phyloP scores from a whole-genome alignment of 2,113 vertebrate species.

The Brienomyrus brachyistius region DNA sequence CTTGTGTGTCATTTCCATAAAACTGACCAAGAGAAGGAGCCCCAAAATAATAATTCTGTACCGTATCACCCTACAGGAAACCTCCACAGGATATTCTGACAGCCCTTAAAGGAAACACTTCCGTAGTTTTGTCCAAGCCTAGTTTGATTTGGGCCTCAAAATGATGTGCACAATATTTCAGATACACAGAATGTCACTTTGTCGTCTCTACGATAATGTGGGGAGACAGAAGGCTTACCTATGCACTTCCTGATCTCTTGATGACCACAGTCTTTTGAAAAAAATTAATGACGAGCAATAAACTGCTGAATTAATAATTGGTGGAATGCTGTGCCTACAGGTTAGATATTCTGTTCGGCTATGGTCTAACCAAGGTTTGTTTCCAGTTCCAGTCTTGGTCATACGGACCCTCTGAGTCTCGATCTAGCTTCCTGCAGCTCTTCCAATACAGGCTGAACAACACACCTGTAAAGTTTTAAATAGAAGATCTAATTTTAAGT shows the following conservation, averaged over 20 bases:
- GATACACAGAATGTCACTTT: neutral
- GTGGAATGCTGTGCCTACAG: neutral
- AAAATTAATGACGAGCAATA: constrained; percentile 54
- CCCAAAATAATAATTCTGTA: neutral
- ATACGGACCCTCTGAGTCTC: neutral
- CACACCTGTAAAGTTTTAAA: neutral
- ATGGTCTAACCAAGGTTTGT: neutral
- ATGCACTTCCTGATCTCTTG: constrained; percentile 54
- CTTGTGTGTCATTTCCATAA: constrained; percentile 11
- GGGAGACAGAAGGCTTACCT: constrained; percentile 27
- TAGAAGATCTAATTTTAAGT: constrained; percentile 14
- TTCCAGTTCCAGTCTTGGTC: neutral
- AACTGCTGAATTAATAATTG: constrained; percentile 31
- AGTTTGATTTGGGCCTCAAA: neutral
- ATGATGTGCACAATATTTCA: neutral
- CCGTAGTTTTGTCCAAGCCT: neutral
- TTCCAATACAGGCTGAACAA: neutral
- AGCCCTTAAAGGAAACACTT: neutral
- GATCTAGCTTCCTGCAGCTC: neutral
- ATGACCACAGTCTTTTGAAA: constrained; percentile 32
- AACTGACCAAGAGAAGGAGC: neutral
- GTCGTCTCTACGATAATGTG: neutral
- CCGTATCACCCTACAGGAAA: neutral
- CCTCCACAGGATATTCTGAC: neutral
- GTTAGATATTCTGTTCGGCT: neutral